Evolutionary conservation across 1,140 invertebrate genomes (phyloP), one percentile per base, ranked within the genome.

Genomic region (Papilio machaon): DNA sequence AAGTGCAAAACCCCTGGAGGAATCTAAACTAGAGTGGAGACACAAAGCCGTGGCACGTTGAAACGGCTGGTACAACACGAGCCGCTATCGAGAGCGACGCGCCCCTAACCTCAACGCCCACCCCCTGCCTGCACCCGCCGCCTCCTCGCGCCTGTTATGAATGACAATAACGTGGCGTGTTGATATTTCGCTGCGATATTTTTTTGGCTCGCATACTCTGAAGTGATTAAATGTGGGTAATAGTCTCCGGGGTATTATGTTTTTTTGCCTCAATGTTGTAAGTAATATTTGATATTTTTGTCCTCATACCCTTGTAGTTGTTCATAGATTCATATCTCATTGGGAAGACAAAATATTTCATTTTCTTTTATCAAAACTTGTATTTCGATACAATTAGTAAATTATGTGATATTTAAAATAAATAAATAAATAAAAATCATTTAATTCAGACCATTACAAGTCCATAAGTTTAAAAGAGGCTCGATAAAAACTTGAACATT

Each of bases 171-270:
- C 88, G 87, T 90, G 87, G 86, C 87, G 89, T 78, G 76, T 83
- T 89, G 86, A 88, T 91, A 90, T 87, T 85, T 90, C 85, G 82
- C 87, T 87, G 88, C 86, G 83, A 90, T 90, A 91, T 90, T 93
- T 94, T 94, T 92, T 92, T 84, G 84, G 85, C 85, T 87, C 88
- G 90, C 89, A 93, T 94, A 92, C 92, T 94, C 89, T 90, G 91
- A 89, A 90, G 90, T 92, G 91, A 93, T 94, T 94, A 94, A 94
- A 93, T 88, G 90, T 38, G 23, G 64, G 64, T 70, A 70, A 70
- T 70, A 70, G 64, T 70, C 64, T 70, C 64, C 13, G 64, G 64
- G 30, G 64, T 4, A 70, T 17, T 70, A 35, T 35, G 64, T 23
- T 67, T 67, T 30, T 30, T 67, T 67, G 30, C 23, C 30, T 67